A percentile compares a stretch with the other conserved stretches of the same genome.
phyloP scores from a whole-genome alignment of 2,888 invertebrate species.

The Microctonus aethiopoides region DNA sequence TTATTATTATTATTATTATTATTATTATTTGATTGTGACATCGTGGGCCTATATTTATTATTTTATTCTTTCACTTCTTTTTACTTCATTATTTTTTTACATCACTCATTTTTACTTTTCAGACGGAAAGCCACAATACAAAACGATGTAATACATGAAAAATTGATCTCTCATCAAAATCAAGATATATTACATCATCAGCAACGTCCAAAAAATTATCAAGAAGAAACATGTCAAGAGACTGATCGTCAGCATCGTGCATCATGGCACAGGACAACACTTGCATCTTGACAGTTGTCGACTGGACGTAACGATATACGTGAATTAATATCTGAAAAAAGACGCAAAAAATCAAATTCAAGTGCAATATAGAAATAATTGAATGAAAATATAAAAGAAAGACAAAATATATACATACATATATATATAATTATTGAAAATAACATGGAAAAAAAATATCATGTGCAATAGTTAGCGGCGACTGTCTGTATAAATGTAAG shows the following conservation, averaged over 20 bases:
- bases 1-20: no score
- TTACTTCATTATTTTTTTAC: not conserved
- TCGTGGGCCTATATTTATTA: not conserved
- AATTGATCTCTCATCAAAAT: conserved; percentile 33
- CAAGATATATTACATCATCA: conserved; percentile 41
- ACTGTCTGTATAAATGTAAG: no score
- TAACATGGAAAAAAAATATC: no score
- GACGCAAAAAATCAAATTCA: not conserved
- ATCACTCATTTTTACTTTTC: conserved; percentile 19
- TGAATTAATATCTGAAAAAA: not conserved
- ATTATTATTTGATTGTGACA: no score
- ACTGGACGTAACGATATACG: not conserved
- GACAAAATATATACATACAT: not conserved
- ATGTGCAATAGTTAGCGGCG: no score
- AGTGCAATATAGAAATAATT: conserved; percentile 1
- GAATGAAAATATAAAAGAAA: not conserved
- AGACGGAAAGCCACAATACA: conserved; percentile 41
- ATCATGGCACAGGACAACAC: conserved; percentile 63
- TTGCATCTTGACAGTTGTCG: conserved; percentile 60
- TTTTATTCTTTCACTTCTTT: not conserved
- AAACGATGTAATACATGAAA: conserved; percentile 37
- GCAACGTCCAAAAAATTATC: conserved; percentile 47
- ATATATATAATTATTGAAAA: not conserved
- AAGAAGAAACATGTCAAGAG: conserved; percentile 55
- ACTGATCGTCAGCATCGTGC: conserved; percentile 48